These are phyloP conservation scores for Atethmia centrago DNA, from an alignment of 2,888 invertebrate species.

Conservation along the genomic window DNA sequence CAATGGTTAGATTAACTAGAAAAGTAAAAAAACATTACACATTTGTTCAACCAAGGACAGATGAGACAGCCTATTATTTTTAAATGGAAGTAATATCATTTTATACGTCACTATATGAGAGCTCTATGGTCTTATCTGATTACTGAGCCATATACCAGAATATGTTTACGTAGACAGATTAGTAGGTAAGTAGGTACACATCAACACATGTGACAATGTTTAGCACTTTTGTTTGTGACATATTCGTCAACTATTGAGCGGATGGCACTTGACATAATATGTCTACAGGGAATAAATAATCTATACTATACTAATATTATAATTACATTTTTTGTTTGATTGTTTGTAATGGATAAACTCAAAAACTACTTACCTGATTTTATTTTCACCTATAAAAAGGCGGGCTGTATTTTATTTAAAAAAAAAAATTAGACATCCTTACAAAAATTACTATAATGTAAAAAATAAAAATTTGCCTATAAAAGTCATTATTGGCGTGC, in stretches of 20 bases:
- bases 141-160: slow-evolving; percentile 37
- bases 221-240: slow-evolving; percentile 31
- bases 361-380: too few relatives aligned
- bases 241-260: slow-evolving; percentile 4
- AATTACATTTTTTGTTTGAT: too few relatives aligned
- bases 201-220: slow-evolving; percentile 46
- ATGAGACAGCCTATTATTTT: not conserved
- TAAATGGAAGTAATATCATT: slow-evolving; percentile 4
- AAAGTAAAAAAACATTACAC: not conserved
- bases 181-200: too few relatives aligned
- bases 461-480: too few relatives aligned
- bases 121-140: slow-evolving; percentile 46
- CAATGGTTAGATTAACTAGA: not conserved
- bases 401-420: too few relatives aligned
- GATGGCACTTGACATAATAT: not conserved
- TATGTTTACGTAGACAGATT: slow-evolving; percentile 52
- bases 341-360: too few relatives aligned
- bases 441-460: too few relatives aligned
- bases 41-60: not conserved
- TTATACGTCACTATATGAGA: slow-evolving; percentile 22
- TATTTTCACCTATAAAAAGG: too few relatives aligned
- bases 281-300: too few relatives aligned
- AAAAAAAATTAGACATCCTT: too few relatives aligned
- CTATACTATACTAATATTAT: too few relatives aligned
- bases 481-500: too few relatives aligned